Evolutionary conservation across 2,888 invertebrate genomes (phyloP).

Genomic region (Eulithis prunata): DNA sequence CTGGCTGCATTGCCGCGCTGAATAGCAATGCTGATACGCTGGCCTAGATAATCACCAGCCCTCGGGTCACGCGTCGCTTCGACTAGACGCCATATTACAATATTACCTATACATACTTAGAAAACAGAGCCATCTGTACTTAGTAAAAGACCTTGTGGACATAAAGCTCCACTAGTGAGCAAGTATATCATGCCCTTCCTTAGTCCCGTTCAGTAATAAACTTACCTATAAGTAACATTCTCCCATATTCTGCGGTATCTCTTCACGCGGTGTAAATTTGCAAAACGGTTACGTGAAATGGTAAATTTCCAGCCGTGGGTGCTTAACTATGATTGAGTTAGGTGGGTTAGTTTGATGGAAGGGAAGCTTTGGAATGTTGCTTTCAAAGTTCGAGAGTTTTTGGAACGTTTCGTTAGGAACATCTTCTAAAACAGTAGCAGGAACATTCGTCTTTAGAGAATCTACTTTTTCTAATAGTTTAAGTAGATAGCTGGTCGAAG

Average conservation of each 20-base stretch:
- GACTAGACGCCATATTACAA: too few relatives aligned
- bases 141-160: too few relatives aligned
- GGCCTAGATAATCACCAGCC: too few relatives aligned
- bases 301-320: conserved; percentile 10
- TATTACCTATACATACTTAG: too few relatives aligned
- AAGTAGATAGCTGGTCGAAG: background rate
- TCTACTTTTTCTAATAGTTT: background rate
- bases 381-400: background rate
- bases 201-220: background rate
- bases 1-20: too few relatives aligned
- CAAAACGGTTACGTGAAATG: conserved; percentile 20
- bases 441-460: background rate
- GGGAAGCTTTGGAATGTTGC: background rate
- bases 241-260: conserved; percentile 16
- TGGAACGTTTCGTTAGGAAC: background rate
- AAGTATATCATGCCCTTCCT: background rate
- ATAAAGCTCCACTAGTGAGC: too few relatives aligned
- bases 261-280: conserved; percentile 14
- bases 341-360: background rate
- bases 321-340: background rate
- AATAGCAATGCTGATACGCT: too few relatives aligned
- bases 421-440: background rate
- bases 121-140: too few relatives aligned
- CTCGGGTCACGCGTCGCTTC: too few relatives aligned
- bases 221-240: background rate